These are phyloP conservation scores for Heliocidaris erythrogramma DNA, from an alignment of 35 echinoderm and acorn worm genomes.

Conservation along the genomic window DNA sequence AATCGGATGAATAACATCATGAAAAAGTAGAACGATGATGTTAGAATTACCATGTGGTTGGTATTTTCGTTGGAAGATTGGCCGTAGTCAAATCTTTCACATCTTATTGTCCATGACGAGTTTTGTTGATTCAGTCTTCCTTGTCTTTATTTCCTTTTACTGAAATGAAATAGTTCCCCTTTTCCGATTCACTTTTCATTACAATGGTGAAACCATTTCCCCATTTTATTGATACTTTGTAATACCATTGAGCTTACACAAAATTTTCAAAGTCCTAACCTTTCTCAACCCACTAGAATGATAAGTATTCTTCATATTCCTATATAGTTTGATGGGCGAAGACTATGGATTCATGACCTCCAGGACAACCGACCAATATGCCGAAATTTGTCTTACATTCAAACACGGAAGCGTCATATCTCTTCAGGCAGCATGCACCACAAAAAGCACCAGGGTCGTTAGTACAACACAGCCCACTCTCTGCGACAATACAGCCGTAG, in stretches of 20 bases:
- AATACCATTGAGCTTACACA: not conserved
- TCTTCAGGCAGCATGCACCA: constrained; percentile 24
- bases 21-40: too few species aligned
- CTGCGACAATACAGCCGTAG: not conserved
- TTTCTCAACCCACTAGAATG: not conserved
- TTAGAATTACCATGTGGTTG: too few species aligned
- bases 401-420: not conserved
- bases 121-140: too few species aligned
- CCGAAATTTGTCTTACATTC: not conserved
- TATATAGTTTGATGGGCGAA: not conserved
- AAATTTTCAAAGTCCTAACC: too few species aligned
- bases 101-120: too few species aligned
- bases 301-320: not conserved
- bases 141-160: too few species aligned
- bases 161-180: too few species aligned
- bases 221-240: not conserved
- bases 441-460: not conserved
- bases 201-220: too few species aligned
- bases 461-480: constrained; percentile 7
- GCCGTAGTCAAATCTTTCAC: too few species aligned
- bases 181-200: too few species aligned
- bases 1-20: too few species aligned
- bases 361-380: not conserved
- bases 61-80: too few species aligned
- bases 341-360: constrained; percentile 15